Conservation (phyloP, 2,113 vertebrate species). For the Mesembrinibis cayennensis region DNA sequence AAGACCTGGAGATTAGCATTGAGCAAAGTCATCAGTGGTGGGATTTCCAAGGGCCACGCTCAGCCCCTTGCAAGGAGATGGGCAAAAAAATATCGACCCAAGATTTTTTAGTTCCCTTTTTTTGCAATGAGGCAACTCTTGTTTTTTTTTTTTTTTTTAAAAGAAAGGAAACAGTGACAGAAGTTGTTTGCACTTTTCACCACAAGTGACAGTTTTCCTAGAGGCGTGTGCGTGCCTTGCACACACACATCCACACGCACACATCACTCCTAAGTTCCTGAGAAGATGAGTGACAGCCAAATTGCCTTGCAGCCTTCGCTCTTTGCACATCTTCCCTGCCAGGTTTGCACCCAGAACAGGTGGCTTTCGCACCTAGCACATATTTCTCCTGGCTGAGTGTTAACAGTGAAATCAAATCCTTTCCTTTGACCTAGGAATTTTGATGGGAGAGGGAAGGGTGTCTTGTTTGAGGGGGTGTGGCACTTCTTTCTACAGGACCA, state of each 20-base stretch:
- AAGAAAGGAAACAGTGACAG: not conserved
- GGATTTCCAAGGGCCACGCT: not conserved
- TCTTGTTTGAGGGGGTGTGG: slow-evolving; percentile 26
- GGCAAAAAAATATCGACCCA: not conserved
- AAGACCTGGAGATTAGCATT: slow-evolving; percentile 5
- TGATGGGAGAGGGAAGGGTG: slow-evolving; percentile 29
- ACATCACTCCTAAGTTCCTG: not conserved
- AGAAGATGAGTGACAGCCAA: slow-evolving; percentile 45
- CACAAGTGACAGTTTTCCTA: not conserved
- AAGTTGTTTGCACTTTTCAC: not conserved
- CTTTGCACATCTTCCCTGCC: not conserved
- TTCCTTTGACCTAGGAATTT: slow-evolving; percentile 54
- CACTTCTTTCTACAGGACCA: slow-evolving; percentile 33
- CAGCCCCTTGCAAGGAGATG: not conserved
- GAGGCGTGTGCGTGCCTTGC: not conserved
- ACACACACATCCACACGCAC: not conserved
- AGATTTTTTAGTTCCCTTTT: not conserved
- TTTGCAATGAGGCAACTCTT: not conserved
- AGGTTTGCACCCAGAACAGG: slow-evolving; percentile 23
- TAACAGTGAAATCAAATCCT: slow-evolving; percentile 65
- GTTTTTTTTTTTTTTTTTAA: not conserved
- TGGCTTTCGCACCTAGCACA: slow-evolving; percentile 57
- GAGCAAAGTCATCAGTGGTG: slow-evolving; percentile 31
- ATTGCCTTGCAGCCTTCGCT: not conserved
- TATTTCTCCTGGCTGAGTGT: slow-evolving; percentile 24